Conservation (phyloP, 1,140 invertebrate genomes). For the honey bee (Apis mellifera) region Amel_HAv3.1 CM009937.2:10388501-10389000, state of each 20-base stretch:
- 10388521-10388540: too few species aligned
- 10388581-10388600: conserved; percentile 68
- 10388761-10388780: conserved; percentile 15
- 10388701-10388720: conserved; percentile 78
- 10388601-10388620: conserved; percentile 54
- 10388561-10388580: conserved; percentile 78
- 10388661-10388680: conserved; percentile 51
- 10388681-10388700: conserved; percentile 78
- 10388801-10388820: conserved; percentile 18
- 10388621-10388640: conserved; percentile 21
- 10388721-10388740: conserved; percentile 78
- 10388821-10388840: not conserved
- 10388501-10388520: conserved; percentile 59
- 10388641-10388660: not conserved
- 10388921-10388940: too few species aligned
- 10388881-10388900: not conserved
- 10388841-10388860: not conserved
- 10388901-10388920: too few species aligned
- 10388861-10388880: not conserved
- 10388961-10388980: too few species aligned
- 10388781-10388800: not conserved
- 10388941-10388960: too few species aligned
- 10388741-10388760: conserved; percentile 70
- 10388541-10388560: conserved; percentile 76
- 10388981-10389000: too few species aligned